Percentiles rank a stretch among this genome's conserved stretches.
These are phyloP conservation scores for Arrhopalites spinosus DNA, from an alignment of 2,888 invertebrate species.

Conservation along the genomic window DNA sequence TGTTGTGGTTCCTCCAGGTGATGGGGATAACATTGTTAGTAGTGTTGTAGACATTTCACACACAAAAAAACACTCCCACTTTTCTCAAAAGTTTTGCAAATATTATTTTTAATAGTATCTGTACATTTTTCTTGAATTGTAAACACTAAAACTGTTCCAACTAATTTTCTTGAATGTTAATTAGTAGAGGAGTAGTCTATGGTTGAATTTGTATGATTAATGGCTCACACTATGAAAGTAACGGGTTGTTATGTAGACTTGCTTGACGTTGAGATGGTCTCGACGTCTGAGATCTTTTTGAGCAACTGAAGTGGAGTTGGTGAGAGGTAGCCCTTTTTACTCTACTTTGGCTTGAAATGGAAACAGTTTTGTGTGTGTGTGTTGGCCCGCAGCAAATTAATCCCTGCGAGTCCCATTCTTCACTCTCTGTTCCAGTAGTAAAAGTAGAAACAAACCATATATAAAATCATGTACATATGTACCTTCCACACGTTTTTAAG, in stretches of 20 bases:
- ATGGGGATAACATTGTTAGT: slow-evolving; percentile 28
- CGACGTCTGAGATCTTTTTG: slow-evolving; percentile 32
- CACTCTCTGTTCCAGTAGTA: not conserved
- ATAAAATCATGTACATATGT: too few relatives aligned
- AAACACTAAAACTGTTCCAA: too few relatives aligned
- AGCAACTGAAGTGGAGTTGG: slow-evolving; percentile 22
- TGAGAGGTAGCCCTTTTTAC: slow-evolving; percentile 25
- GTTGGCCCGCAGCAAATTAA: slow-evolving; percentile 21
- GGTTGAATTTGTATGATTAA: too few relatives aligned
- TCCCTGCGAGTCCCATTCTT: slow-evolving; percentile 1
- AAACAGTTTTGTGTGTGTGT: not conserved
- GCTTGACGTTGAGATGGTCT: slow-evolving; percentile 2
- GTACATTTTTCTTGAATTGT: not conserved
- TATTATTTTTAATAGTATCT: not conserved
- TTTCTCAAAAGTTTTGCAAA: not conserved
- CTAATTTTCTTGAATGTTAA: too few relatives aligned
- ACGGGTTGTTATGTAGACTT: not conserved
- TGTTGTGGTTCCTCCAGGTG: not conserved
- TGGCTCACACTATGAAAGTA: not conserved
- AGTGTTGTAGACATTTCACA: slow-evolving; percentile 19
- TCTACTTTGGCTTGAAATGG: not conserved
- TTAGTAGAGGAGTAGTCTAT: too few relatives aligned
- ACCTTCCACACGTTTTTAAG: too few relatives aligned
- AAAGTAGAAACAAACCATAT: too few relatives aligned
- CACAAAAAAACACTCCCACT: not conserved